Evolutionary conservation across 2,888 invertebrate genomes (phyloP).

Genomic region (Drosophila diplacantha): DNA sequence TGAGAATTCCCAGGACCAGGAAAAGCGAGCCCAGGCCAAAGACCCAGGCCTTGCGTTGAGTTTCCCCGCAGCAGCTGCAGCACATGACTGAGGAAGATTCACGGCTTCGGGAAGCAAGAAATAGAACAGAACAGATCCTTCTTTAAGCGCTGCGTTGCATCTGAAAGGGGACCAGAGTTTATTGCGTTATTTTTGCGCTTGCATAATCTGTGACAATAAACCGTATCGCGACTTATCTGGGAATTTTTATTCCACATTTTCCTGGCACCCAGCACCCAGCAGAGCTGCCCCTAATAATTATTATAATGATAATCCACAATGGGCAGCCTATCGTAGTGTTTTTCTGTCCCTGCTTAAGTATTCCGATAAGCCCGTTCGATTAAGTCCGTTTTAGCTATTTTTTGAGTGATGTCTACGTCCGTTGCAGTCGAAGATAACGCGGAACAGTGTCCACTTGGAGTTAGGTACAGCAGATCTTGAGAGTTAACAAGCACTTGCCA

Average conservation of each 20-base stretch:
- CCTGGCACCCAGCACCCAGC: constrained; percentile 35
- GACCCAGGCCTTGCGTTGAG: constrained; percentile 76
- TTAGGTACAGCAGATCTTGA: constrained; percentile 21
- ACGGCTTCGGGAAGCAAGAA: constrained; percentile 1
- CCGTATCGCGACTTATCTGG: constrained; percentile 28
- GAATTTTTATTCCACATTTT: constrained; percentile 31
- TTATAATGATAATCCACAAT: constrained; percentile 2
- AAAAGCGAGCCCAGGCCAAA: constrained; percentile 74
- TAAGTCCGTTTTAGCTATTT: not conserved
- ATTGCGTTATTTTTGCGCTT: constrained; percentile 12
- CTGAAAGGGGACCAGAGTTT: constrained; percentile 17
- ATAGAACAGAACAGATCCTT: not conserved
- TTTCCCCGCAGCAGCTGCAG: constrained; percentile 74
- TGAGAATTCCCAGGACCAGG: constrained; percentile 63
- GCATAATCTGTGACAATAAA: constrained; percentile 31
- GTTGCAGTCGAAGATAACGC: constrained; percentile 20
- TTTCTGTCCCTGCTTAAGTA: constrained; percentile 23
- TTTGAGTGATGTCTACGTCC: constrained; percentile 18
- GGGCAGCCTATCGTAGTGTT: constrained; percentile 17
- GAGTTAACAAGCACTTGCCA: constrained; percentile 18
- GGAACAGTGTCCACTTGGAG: constrained; percentile 6
- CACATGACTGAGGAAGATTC: constrained; percentile 60
- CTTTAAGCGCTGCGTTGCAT: constrained; percentile 21
- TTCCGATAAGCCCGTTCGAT: constrained; percentile 33
- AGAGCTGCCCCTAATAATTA: constrained; percentile 17